Evolutionary conservation across 2,113 vertebrate species (phyloP).

Genomic region (Caranx ignobilis): DNA sequence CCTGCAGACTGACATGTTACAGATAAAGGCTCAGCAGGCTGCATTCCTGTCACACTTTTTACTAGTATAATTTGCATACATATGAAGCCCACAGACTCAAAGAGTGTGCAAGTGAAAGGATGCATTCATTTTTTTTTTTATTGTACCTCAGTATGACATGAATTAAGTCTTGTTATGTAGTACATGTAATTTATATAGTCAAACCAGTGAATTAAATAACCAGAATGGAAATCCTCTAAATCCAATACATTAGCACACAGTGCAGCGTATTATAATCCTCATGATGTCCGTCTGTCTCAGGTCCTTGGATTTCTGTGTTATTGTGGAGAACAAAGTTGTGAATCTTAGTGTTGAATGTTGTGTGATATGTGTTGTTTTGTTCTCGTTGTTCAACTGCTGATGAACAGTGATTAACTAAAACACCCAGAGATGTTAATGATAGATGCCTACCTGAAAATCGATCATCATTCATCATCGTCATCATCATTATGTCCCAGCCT

Average conservation of each 20-base stretch:
- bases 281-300: neutral
- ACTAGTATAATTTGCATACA: slow-evolving; percentile 9
- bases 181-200: neutral
- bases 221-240: too few species aligned
- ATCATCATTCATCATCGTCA: neutral
- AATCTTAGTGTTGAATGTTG: neutral
- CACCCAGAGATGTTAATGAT: neutral
- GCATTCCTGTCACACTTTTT: slow-evolving; percentile 45
- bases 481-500: neutral
- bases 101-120: neutral
- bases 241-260: neutral
- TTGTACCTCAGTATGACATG: too few species aligned
- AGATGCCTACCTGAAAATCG: neutral
- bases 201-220: neutral
- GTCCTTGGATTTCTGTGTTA: neutral
- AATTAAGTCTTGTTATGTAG: too few species aligned
- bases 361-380: neutral
- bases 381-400: too few species aligned
- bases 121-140: neutral
- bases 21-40: slow-evolving; percentile 23
- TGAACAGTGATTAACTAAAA: too few species aligned
- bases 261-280: neutral
- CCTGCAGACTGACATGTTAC: slow-evolving; percentile 32
- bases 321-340: neutral
- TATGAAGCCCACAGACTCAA: slow-evolving; percentile 1